Conservation (phyloP, 35 echinoderm and acorn worm species). For the Hemicentrotus pulcherrimus region DNA sequence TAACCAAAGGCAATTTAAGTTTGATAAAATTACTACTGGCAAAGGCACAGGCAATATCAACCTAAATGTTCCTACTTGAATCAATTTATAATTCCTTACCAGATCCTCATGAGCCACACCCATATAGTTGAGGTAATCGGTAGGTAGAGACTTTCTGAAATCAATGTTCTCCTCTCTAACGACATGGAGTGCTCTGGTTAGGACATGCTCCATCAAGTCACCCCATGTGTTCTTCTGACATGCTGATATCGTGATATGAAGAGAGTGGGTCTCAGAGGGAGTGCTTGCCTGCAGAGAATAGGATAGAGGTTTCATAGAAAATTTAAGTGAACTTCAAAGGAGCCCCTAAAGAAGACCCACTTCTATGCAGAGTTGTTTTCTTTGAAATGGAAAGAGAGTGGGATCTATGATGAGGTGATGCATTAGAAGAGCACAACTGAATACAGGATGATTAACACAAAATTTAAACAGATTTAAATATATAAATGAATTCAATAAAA, state of each 20-base stretch:
- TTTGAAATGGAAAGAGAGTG: too few relatives aligned
- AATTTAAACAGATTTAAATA: too few relatives aligned
- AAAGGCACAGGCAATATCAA: too few relatives aligned
- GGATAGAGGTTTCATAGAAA: background rate
- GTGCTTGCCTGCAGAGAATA: slow-evolving; percentile 78
- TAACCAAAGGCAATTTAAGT: too few relatives aligned
- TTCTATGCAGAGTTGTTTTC: too few relatives aligned
- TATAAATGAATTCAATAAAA: too few relatives aligned
- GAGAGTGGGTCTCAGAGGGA: slow-evolving; percentile 78
- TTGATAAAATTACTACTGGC: too few relatives aligned
- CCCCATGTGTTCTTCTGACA: slow-evolving; percentile 96
- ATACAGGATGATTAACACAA: too few relatives aligned
- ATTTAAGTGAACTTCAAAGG: background rate
- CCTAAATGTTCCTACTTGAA: too few relatives aligned
- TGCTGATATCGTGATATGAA: slow-evolving; percentile 91
- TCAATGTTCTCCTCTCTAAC: slow-evolving; percentile 79
- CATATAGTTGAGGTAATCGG: slow-evolving; percentile 89
- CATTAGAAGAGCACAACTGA: too few relatives aligned
- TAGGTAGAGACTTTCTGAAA: slow-evolving; percentile 86
- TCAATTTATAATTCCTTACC: background rate
- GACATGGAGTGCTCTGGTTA: slow-evolving; percentile 62
- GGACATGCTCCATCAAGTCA: slow-evolving; percentile 76
- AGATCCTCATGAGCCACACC: slow-evolving; percentile 81
- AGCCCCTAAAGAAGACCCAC: background rate
- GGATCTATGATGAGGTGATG: too few relatives aligned